Base-by-base conservation (phyloP, 35 echinoderm and acorn worm genomes). In the Diadema setosum region DNA sequence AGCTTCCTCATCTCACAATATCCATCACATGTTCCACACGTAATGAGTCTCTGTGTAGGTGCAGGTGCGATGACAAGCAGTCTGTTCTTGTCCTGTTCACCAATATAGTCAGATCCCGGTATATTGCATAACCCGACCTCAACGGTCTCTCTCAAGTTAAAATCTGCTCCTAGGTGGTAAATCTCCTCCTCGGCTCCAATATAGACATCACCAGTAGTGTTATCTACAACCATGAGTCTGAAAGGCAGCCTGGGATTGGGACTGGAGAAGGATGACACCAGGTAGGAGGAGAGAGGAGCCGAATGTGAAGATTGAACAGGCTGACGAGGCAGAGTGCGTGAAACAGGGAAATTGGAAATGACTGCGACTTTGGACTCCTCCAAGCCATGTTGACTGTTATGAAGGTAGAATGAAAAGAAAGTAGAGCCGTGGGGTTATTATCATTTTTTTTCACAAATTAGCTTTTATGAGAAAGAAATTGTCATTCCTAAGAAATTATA, bases 81-180 rank as follows among this genome's bases (percentile, higher is more conserved):
- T 30, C 67, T 82, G 52, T 90, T 90, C 14, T 82, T 82, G 20
- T 89, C n/a, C n/a, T n/a, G n/a, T n/a, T n/a, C n/a, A n/a, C n/a
- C n/a, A n/a, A 18, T 58, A 58, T 6, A 86, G 58, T 45, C 70
- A 86, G n/a, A n/a, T n/a, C n/a, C n/a, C n/a, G n/a, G n/a, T n/a
- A n/a, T n/a, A n/a, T n/a, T 69, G 14, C 64, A 44, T 25, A 16
- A 40, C 3, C 45, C 67, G 3, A 16, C 39, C 30, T 31, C 8
- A 33, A n/a, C 32, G n/a, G 48, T 52, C 48, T 52, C 9, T 52
- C n/a, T 52, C 9, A 52, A n/a, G 20, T 45, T 41, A 0, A 87
- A 78, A 52, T 87, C 78, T 8, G 46, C n/a, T 26, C 61, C 34
- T 0, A 89, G 87, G 30, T 74, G 74, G 26, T 61, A 89, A 55